A percentile compares a stretch with the other conserved stretches of the same genome.
These are phyloP conservation scores for Globia sparganii DNA, from an alignment of 2,888 invertebrate species.

Conservation along the genomic window DNA sequence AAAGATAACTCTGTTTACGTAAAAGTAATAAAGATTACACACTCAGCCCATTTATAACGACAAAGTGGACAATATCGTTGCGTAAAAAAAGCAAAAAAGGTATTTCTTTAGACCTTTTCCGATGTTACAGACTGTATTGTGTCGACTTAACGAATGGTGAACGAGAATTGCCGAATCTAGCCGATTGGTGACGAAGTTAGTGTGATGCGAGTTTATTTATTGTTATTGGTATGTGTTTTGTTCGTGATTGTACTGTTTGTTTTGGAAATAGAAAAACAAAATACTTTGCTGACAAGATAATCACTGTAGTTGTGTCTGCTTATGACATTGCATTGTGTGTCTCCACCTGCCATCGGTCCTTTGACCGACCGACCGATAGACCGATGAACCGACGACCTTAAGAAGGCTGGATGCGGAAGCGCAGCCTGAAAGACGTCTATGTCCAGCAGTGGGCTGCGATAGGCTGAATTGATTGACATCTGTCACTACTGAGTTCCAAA, in stretches of 20 bases:
- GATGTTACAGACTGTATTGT: constrained; percentile 63
- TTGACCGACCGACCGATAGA: too few relatives aligned
- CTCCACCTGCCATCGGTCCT: too few relatives aligned
- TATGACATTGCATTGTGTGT: neutral
- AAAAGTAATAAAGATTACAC: constrained; percentile 70
- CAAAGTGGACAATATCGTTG: constrained; percentile 70
- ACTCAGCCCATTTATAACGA: constrained; percentile 67
- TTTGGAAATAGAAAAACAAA: constrained; percentile 18
- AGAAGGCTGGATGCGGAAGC: too few relatives aligned
- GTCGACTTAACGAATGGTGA: constrained; percentile 66
- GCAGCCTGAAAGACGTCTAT: too few relatives aligned
- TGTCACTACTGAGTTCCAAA: neutral
- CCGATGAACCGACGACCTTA: too few relatives aligned
- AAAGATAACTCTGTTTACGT: constrained; percentile 71
- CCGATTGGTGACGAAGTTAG: constrained; percentile 63
- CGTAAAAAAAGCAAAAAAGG: constrained; percentile 66
- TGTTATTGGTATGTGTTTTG: constrained; percentile 60
- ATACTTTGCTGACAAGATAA: neutral
- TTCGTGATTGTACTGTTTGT: constrained; percentile 63
- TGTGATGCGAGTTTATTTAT: constrained; percentile 65
- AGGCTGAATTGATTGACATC: neutral
- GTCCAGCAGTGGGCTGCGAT: too few relatives aligned
- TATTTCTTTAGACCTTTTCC: constrained; percentile 64
- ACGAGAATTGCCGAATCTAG: constrained; percentile 65
- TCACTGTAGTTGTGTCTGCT: neutral